Evolutionary conservation across 2,888 invertebrate genomes (phyloP).

Genomic region (Nipponacmea schrenckii): DNA sequence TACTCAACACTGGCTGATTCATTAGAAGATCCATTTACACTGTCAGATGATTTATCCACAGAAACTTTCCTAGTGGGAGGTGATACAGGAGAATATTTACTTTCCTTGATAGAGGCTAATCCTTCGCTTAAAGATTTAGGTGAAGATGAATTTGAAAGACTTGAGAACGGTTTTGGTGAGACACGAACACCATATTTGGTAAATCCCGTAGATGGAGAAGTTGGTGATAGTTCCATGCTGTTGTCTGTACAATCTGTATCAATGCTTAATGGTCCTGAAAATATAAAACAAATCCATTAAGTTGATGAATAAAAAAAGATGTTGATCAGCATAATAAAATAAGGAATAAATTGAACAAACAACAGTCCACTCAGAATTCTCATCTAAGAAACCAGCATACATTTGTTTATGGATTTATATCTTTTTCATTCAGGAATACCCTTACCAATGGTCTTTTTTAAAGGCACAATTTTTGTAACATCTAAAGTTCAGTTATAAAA

Average conservation of each 20-base stretch:
- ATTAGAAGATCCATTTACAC: too few species aligned
- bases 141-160: not conserved
- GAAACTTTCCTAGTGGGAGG: not conserved
- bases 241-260: conserved; percentile 1
- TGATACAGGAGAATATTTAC: not conserved
- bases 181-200: conserved; percentile 5
- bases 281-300: not conserved
- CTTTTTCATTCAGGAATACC: too few species aligned
- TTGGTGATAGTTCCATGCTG: conserved; percentile 1
- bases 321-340: too few species aligned
- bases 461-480: too few species aligned
- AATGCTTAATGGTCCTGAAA: conserved; percentile 1
- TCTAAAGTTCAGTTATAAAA: too few species aligned
- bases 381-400: too few species aligned
- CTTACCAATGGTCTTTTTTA: too few species aligned
- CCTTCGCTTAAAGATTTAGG: not conserved
- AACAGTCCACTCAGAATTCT: too few species aligned
- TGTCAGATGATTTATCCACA: not conserved
- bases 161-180: not conserved
- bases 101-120: not conserved
- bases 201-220: not conserved
- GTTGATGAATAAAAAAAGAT: too few species aligned
- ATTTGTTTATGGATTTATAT: too few species aligned
- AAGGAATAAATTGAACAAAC: too few species aligned
- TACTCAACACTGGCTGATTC: not conserved